phyloP scores from a whole-genome alignment of 1,140 invertebrate genomes.

The Harpegnathos saltator region DNA sequence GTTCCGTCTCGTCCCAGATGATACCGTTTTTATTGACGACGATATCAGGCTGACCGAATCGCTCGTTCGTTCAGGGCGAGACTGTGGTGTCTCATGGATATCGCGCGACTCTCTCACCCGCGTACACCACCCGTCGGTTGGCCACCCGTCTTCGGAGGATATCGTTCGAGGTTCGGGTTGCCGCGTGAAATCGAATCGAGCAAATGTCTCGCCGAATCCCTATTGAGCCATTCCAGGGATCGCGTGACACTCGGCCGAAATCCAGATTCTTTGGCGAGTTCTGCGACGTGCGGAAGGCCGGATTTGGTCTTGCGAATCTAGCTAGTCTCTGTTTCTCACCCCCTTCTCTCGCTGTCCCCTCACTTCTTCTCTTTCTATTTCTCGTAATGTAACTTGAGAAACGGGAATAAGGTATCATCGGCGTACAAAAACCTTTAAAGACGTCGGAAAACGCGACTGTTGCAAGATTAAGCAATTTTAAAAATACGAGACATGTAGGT shows the following conservation, averaged over 20 bases:
- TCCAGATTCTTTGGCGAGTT: constrained; percentile 25
- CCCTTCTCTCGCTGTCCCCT: too few relatives aligned
- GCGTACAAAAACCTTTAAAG: too few relatives aligned
- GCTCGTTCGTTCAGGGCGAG: not conserved
- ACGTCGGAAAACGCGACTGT: too few relatives aligned
- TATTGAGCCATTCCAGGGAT: constrained; percentile 10
- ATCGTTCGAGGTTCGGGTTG: constrained; percentile 20
- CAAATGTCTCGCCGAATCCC: constrained; percentile 7
- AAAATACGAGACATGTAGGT: too few relatives aligned
- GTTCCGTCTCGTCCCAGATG: constrained; percentile 73
- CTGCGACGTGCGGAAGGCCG: not conserved
- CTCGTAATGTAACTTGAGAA: too few relatives aligned
- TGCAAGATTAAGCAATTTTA: too few relatives aligned
- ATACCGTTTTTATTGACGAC: constrained; percentile 82
- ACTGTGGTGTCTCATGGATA: too few relatives aligned
- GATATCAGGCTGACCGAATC: constrained; percentile 2
- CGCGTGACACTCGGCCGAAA: not conserved
- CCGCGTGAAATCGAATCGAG: constrained; percentile 21
- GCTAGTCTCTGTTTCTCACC: not conserved
- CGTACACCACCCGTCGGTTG: not conserved
- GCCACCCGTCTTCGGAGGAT: constrained; percentile 36
- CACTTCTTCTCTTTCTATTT: too few relatives aligned
- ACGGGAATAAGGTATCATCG: too few relatives aligned
- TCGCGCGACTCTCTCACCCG: too few relatives aligned
- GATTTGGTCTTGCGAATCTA: constrained; percentile 7